phyloP scores from a whole-genome alignment of 35 echinoderm and acorn worm species.

The Apostichopus parvimensis region DNA sequence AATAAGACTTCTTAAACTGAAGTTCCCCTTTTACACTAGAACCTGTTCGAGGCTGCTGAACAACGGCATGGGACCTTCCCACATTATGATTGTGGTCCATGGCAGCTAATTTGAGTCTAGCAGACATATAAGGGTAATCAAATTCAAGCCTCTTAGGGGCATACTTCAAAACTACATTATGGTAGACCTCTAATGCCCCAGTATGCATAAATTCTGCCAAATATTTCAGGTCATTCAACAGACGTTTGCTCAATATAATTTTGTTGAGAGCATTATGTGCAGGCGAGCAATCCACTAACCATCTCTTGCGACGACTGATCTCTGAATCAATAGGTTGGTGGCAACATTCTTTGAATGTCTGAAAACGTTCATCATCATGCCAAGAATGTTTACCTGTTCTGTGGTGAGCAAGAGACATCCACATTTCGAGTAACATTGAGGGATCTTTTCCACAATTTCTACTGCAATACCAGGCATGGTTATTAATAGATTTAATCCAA shows the following conservation, averaged over 20 bases:
- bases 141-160: too few species aligned
- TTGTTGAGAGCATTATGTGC: background rate
- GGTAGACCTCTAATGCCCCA: conserved; percentile 23
- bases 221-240: background rate
- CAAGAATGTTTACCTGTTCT: background rate
- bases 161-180: too few species aligned
- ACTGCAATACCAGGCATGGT: too few species aligned
- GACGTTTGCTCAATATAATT: background rate
- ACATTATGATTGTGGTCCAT: too few species aligned
- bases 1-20: too few species aligned
- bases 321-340: background rate
- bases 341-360: conserved; percentile 6
- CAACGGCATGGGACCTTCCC: too few species aligned
- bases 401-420: background rate
- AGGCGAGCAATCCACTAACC: background rate
- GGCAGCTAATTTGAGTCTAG: too few species aligned
- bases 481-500: conserved; percentile 38
- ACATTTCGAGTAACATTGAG: too few species aligned
- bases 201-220: conserved; percentile 42
- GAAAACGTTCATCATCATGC: background rate
- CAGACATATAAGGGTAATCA: too few species aligned
- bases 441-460: background rate
- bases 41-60: too few species aligned
- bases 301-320: background rate
- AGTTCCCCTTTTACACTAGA: too few species aligned